Evolutionary conservation across 2,113 vertebrate genomes (phyloP).

Genomic region (Anguilla japonica): DNA sequence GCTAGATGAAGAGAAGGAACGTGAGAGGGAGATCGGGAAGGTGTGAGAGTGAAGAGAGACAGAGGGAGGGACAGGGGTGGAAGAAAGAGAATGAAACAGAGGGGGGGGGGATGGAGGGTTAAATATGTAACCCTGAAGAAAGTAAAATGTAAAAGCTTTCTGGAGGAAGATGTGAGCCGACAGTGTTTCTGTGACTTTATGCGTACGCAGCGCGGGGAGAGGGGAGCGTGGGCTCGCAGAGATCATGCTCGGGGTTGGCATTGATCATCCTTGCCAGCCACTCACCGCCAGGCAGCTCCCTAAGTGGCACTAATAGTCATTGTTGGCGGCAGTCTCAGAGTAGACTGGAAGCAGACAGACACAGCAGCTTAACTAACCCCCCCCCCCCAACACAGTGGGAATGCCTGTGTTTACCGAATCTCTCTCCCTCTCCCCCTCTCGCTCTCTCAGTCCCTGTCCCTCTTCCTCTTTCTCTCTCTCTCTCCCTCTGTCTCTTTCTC

Average conservation of each 20-base stretch:
- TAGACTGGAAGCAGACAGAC: not conserved
- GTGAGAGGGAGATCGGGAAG: not conserved
- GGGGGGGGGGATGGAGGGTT: not conserved
- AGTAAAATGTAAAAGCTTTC: not conserved
- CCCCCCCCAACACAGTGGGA: not conserved
- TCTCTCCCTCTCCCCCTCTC: not conserved
- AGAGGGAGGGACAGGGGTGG: not conserved
- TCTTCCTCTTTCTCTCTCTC: no score
- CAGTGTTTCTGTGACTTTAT: conserved; percentile 25
- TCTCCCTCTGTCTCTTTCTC: not conserved
- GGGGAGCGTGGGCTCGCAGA: conserved; percentile 5
- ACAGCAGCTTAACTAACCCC: conserved; percentile 2
- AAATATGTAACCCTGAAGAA: not conserved
- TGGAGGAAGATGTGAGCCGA: conserved; percentile 44
- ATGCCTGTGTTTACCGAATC: not conserved
- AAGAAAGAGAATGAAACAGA: conserved; percentile 40
- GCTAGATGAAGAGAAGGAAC: not conserved
- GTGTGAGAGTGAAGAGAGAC: not conserved
- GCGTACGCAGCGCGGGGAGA: conserved; percentile 20
- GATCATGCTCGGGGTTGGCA: not conserved
- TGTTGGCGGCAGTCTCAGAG: conserved; percentile 1
- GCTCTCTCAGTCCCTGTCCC: not conserved
- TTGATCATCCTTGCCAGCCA: not conserved
- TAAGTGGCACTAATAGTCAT: conserved; percentile 23
- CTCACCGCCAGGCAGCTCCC: not conserved